These are phyloP conservation scores for Myiotriccus ornatus DNA, from an alignment of 2,797 vertebrate genomes.

Conservation along the genomic window DNA sequence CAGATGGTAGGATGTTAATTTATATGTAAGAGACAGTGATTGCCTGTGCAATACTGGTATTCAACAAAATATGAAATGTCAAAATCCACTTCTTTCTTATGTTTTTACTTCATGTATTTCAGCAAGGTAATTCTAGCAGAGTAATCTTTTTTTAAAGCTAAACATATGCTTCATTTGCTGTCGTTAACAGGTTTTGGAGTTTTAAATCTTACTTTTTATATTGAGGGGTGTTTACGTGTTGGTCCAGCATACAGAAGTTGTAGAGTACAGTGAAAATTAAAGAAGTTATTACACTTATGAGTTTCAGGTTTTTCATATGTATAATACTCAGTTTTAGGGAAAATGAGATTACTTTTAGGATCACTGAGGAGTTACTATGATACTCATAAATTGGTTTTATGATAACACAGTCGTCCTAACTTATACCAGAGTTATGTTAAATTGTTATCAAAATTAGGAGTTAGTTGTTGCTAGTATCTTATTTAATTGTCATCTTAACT, in stretches of 20 bases:
- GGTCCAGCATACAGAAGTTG: neutral
- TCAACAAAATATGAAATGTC: constrained; percentile 78
- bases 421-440: neutral
- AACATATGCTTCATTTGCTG: constrained; percentile 57
- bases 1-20: constrained; percentile 84
- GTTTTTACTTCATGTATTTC: constrained; percentile 70
- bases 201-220: neutral
- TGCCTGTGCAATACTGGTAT: constrained; percentile 66
- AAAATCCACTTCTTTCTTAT: constrained; percentile 70
- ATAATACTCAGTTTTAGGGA: neutral
- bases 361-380: neutral
- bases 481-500: neutral
- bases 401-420: neutral
- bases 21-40: constrained; percentile 77
- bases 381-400: neutral
- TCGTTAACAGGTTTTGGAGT: neutral
- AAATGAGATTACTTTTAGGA: neutral
- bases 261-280: neutral
- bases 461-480: neutral
- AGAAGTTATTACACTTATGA: neutral
- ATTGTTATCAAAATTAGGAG: neutral
- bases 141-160: constrained; percentile 21
- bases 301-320: neutral
- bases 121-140: constrained; percentile 59
- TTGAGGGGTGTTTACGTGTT: neutral